Conservation (phyloP, 2,797 vertebrate species). For the Onychomys leucogaster region DNA sequence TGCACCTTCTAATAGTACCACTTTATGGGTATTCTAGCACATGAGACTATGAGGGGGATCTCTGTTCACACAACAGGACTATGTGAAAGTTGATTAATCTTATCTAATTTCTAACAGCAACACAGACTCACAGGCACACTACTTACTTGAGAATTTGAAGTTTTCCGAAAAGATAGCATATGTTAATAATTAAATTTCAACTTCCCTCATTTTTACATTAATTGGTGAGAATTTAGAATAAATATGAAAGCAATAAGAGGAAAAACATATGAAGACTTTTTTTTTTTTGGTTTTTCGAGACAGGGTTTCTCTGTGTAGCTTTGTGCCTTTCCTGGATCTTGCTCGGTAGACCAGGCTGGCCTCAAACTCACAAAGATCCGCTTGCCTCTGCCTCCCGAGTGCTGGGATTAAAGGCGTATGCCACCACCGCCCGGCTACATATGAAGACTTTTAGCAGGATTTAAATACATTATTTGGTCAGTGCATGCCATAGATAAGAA, state of each 20-base stretch:
- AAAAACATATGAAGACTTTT: not conserved
- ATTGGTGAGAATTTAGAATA: slow-evolving; percentile 25
- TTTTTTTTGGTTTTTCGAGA: too few species aligned
- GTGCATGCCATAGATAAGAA: not conserved
- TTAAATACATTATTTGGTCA: not conserved
- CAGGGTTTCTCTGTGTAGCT: too few species aligned
- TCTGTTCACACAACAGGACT: not conserved
- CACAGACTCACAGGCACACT: not conserved
- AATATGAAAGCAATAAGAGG: not conserved
- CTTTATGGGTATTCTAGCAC: not conserved
- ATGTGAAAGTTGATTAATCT: not conserved
- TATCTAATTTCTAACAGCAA: not conserved
- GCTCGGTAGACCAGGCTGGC: too few species aligned
- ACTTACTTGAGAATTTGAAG: not conserved
- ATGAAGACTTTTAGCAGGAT: not conserved
- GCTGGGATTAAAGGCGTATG: too few species aligned
- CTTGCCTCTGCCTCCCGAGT: too few species aligned
- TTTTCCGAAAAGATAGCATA: not conserved
- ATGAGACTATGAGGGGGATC: not conserved
- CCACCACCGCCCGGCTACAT: too few species aligned
- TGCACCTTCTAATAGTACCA: not conserved
- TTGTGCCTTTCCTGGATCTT: too few species aligned
- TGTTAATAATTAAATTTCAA: slow-evolving; percentile 36
- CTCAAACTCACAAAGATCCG: too few species aligned
- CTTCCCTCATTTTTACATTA: not conserved